phyloP scores from a whole-genome alignment of 2,113 vertebrate species.

The Muntiacus reevesi region DNA sequence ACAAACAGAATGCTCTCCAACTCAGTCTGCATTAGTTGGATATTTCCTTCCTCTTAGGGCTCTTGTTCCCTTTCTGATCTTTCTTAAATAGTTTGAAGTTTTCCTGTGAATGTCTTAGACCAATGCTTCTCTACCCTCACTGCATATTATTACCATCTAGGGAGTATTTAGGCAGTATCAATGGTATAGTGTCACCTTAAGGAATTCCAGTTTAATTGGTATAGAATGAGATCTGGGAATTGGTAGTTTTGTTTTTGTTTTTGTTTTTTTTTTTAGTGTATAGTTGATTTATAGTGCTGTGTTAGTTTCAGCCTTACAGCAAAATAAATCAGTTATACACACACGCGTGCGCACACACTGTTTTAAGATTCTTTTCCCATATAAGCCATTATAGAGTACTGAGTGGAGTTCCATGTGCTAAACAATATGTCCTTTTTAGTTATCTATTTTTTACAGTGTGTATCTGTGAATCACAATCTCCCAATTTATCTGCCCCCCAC shows the following conservation, averaged over 20 bases:
- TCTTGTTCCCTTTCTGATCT: neutral
- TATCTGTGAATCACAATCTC: neutral
- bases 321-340: neutral
- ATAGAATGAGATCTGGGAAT: neutral
- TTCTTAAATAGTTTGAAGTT: neutral
- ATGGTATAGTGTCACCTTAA: neutral
- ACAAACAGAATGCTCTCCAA: neutral
- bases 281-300: neutral
- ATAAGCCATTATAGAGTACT: neutral
- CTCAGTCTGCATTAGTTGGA: neutral
- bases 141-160: neutral
- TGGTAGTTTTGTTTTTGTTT: neutral
- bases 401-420: neutral
- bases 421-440: neutral
- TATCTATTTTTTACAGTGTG: neutral
- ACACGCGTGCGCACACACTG: neutral
- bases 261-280: neutral
- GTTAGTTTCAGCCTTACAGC: neutral
- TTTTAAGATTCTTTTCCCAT: neutral
- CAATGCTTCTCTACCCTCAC: neutral
- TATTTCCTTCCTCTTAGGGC: neutral
- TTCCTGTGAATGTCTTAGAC: neutral
- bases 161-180: neutral
- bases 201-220: neutral
- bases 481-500: neutral